These are phyloP conservation scores for Leptothorax acervorum DNA, from an alignment of 2,888 invertebrate species.

Conservation along the genomic window DNA sequence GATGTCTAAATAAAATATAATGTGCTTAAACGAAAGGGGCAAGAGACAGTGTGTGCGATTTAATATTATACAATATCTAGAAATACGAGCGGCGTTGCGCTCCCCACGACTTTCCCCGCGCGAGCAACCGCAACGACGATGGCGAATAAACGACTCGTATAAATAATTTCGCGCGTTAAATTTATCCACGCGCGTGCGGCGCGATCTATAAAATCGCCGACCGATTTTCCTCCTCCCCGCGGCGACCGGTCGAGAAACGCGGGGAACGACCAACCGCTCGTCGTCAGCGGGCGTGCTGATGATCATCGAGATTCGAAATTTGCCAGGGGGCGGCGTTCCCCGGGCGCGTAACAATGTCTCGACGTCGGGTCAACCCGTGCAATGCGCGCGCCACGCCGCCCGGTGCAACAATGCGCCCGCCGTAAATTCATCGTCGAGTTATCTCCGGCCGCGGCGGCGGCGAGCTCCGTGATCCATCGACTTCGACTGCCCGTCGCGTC, in stretches of 20 bases:
- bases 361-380: conserved; percentile 20
- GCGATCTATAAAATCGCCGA: neutral
- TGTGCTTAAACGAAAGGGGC: neutral
- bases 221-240: no score
- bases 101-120: neutral
- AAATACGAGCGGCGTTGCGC: neutral
- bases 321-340: conserved; percentile 27
- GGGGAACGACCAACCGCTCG: neutral
- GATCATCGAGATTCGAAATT: conserved; percentile 43
- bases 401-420: conserved; percentile 26
- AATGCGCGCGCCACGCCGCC: conserved; percentile 22
- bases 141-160: neutral
- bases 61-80: neutral
- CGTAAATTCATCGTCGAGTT: conserved; percentile 38
- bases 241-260: neutral
- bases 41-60: neutral
- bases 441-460: conserved; percentile 8
- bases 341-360: conserved; percentile 21
- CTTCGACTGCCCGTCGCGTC: neutral
- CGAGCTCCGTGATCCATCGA: neutral
- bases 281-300: neutral
- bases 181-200: conserved; percentile 23
- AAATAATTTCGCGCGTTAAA: conserved; percentile 8
- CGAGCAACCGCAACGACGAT: neutral
- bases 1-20: conserved; percentile 1